Evolutionary conservation across 2,113 vertebrate genomes (phyloP).

Genomic region (Arenaria interpres): DNA sequence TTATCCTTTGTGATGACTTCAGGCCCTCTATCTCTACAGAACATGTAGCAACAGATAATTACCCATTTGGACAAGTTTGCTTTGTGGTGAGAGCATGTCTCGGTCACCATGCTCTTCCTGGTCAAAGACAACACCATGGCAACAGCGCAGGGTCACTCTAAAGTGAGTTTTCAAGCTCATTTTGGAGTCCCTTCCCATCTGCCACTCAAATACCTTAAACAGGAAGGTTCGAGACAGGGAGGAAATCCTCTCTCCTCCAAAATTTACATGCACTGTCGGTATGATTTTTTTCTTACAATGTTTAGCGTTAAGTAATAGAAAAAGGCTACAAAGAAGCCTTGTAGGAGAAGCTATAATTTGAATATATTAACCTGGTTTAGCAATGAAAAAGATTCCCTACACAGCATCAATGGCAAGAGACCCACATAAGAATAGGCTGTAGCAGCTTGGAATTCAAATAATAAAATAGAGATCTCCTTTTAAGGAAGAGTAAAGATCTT

Average conservation of each 20-base stretch:
- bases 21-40: neutral
- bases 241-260: neutral
- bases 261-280: accelerated
- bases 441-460: neutral
- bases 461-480: neutral
- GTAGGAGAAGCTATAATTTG: neutral
- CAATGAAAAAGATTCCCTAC: neutral
- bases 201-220: neutral
- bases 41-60: neutral
- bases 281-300: neutral
- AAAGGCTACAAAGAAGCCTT: neutral
- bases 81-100: neutral
- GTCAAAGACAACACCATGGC: neutral
- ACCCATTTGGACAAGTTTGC: neutral
- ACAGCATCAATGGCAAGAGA: neutral
- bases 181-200: neutral
- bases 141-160: neutral
- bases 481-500: neutral
- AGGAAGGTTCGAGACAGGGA: neutral
- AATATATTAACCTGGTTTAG: neutral
- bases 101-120: neutral
- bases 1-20: accelerated
- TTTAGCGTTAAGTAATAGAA: neutral
- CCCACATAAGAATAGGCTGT: neutral
- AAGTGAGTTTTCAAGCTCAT: neutral